These are phyloP conservation scores for Heliconius hermathena DNA, from an alignment of 1,140 invertebrate genomes.

Conservation along the genomic window DNA sequence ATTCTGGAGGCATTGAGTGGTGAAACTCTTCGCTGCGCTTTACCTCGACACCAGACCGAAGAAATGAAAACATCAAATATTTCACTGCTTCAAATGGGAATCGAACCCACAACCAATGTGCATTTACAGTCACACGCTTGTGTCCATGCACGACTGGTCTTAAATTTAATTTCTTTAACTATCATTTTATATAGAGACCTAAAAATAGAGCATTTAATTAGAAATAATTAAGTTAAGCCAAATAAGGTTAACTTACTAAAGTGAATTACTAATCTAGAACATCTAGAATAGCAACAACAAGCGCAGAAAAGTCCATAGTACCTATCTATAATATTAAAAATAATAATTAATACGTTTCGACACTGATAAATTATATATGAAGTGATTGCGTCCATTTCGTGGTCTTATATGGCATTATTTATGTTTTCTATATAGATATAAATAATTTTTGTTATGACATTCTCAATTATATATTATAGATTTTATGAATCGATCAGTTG, in stretches of 20 bases:
- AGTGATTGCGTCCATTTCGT: conserved; percentile 20
- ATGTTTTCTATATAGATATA: not conserved
- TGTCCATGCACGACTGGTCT: too few species aligned
- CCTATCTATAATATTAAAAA: not conserved
- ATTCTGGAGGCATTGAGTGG: too few species aligned
- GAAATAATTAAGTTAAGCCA: not conserved
- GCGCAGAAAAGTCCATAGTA: not conserved
- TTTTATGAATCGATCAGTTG: not conserved
- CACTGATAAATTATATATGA: conserved; percentile 28
- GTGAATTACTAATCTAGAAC: not conserved
- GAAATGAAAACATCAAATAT: too few species aligned
- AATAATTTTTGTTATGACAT: not conserved
- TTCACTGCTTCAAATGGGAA: too few species aligned
- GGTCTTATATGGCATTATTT: not conserved
- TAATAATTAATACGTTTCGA: conserved; percentile 33
- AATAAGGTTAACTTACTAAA: not conserved
- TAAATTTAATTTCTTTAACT: too few species aligned
- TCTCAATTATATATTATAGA: not conserved
- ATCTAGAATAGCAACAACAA: not conserved
- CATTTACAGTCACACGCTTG: too few species aligned
- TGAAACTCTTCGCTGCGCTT: too few species aligned
- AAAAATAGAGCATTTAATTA: not conserved
- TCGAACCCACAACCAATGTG: too few species aligned
- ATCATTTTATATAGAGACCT: too few species aligned
- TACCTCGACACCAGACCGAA: too few species aligned